Conservation (phyloP, 1,140 invertebrate species). For the Hesperophylax magnus region DNA sequence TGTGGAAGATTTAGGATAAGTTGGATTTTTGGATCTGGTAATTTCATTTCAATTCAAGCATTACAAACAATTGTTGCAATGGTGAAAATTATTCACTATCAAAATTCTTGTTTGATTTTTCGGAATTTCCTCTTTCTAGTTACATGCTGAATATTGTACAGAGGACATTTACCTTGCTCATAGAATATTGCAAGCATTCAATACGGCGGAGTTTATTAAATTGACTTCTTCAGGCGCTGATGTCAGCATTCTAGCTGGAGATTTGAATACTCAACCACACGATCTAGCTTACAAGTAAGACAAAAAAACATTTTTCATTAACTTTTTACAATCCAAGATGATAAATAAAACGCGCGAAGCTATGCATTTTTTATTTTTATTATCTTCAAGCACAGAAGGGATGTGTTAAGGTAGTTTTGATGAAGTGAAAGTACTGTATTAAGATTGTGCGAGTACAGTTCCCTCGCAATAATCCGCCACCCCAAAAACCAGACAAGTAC, state of each 20-base stretch:
- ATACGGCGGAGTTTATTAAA: constrained; percentile 93
- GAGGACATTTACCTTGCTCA: constrained; percentile 93
- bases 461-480: no score
- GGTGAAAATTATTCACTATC: no score
- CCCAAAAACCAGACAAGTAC: no score
- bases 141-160: constrained; percentile 95
- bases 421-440: no score
- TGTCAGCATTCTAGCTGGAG: constrained; percentile 89
- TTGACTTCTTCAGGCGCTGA: constrained; percentile 85
- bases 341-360: no score
- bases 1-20: no score
- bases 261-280: constrained; percentile 91
- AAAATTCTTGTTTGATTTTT: no score
- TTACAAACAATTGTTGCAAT: no score
- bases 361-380: no score
- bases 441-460: no score
- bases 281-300: constrained; percentile 84
- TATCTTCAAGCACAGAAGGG: no score
- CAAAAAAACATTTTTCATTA: not conserved
- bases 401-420: no score
- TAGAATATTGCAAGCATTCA: constrained; percentile 92
- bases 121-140: constrained; percentile 68
- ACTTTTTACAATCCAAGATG: not conserved
- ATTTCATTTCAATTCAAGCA: not conserved
- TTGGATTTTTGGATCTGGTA: not conserved